Evolutionary conservation across 2,113 vertebrate species (phyloP), one percentile per base, ranked within the genome.

Genomic region (Thalassoma bifasciatum): DNA sequence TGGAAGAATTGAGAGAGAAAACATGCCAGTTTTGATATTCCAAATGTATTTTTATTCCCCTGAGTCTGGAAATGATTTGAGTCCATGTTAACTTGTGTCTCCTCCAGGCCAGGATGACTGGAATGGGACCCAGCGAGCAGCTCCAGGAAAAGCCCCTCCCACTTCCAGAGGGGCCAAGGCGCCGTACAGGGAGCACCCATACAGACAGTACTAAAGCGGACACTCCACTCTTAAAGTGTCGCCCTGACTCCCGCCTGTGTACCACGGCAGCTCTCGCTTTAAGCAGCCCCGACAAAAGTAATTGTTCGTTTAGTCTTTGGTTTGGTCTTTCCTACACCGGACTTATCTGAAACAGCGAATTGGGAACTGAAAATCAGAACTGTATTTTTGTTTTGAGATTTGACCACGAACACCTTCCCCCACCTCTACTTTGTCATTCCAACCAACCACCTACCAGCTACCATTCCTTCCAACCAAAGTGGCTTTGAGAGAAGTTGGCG

Each of bases 181-280:
- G 49, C 81, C 95, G 23, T 99, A 97, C 94, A 94, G 97, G 88
- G 97, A 99, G 63, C 97, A 98, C 88, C 98, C 97, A 36, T 99
- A 99, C 80, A 94, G 95, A 91, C 96, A 95, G 94, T 99, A 98
- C 93, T 99, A 92, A 96, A 93, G 95, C 91, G 23, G 88, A 89
- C 76, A 75, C 71, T 38, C 77, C 89, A 80, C 76, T 88, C 83
- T 83, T 88, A 92, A 85, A 76, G 85, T 76, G 91, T 90, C 86
- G 82, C 89, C 93, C 86, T 69, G 92, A 81, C 86, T 84, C 73
- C 79, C 86, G 85, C 89, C 93, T 90, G 93, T 93, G 91, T 87
- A 87, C 93, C 85, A 87, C 69, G 92, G 93, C 93, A 93, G 92
- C 93, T 93, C 89, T 92, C 90, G 90, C 94, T 93, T 93, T 94